Evolutionary conservation across 2,113 vertebrate genomes (phyloP).

Genomic region (Ibidorhyncha struthersii): DNA sequence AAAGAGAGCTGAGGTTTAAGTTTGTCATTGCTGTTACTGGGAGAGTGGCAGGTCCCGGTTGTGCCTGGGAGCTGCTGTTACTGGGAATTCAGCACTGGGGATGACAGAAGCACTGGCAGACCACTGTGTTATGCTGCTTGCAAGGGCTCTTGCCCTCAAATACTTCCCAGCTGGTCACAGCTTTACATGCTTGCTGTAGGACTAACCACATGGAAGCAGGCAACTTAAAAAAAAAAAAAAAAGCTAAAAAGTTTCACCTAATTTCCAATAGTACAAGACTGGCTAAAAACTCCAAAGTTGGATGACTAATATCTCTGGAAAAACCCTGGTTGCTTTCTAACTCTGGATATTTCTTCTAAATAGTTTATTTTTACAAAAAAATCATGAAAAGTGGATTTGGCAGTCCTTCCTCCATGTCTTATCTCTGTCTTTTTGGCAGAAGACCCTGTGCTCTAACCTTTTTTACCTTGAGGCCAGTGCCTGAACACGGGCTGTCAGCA

Average conservation of each 20-base stretch:
- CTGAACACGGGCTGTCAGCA: too few relatives aligned
- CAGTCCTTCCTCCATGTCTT: not conserved
- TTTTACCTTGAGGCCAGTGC: rapidly evolving
- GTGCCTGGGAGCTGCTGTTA: not conserved
- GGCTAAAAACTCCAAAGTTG: not conserved
- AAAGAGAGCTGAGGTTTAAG: not conserved
- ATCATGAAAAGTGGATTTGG: not conserved
- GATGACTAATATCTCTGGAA: not conserved
- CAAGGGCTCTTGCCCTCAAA: not conserved
- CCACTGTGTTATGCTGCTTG: not conserved
- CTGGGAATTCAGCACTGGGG: not conserved
- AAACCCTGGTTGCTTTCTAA: not conserved
- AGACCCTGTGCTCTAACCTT: not conserved
- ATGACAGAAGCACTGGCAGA: rapidly evolving
- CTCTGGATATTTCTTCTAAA: not conserved
- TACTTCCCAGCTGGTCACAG: not conserved
- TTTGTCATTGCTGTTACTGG: not conserved
- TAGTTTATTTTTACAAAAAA: not conserved
- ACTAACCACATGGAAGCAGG: not conserved
- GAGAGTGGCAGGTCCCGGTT: not conserved
- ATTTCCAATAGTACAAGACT: not conserved
- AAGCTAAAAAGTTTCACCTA: not conserved
- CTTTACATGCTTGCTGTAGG: not conserved
- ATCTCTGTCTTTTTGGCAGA: not conserved
- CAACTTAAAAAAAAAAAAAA: not conserved